Conservation (phyloP, 2,797 vertebrate species). For the Myiotriccus ornatus region DNA sequence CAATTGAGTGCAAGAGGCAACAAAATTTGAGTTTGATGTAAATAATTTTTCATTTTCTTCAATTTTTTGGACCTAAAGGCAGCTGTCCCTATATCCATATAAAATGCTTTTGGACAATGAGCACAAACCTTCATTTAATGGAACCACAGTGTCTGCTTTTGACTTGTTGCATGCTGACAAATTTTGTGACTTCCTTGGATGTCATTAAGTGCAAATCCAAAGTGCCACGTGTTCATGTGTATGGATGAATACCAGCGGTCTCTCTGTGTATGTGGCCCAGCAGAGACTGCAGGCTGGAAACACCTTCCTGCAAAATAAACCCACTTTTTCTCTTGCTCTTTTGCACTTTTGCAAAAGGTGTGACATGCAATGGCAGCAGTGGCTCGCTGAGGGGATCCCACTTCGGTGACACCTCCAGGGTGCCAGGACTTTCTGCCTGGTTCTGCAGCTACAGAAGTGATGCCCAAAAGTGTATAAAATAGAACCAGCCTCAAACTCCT, state of each 20-base stretch:
- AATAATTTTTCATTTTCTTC: background rate
- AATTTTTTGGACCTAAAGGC: background rate
- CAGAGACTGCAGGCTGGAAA: background rate
- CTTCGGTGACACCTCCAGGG: background rate
- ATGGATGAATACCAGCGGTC: background rate
- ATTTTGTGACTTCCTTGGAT: background rate
- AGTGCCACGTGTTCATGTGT: rapidly evolving
- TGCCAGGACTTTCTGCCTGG: background rate
- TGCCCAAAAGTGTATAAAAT: background rate
- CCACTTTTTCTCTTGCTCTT: background rate
- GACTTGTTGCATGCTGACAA: background rate
- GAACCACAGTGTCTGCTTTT: background rate
- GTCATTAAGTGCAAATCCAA: background rate
- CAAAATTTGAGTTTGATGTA: background rate
- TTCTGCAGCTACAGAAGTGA: background rate
- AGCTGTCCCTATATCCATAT: background rate
- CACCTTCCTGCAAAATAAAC: background rate
- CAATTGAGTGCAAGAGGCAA: background rate
- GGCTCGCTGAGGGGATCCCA: background rate
- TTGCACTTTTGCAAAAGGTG: background rate
- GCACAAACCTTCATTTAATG: background rate
- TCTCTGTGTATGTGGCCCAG: background rate
- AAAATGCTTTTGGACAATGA: background rate
- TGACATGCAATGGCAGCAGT: background rate
- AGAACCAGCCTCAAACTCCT: background rate